phyloP scores from a whole-genome alignment of 1,140 invertebrate genomes.

The Procambarus clarkii region DNA sequence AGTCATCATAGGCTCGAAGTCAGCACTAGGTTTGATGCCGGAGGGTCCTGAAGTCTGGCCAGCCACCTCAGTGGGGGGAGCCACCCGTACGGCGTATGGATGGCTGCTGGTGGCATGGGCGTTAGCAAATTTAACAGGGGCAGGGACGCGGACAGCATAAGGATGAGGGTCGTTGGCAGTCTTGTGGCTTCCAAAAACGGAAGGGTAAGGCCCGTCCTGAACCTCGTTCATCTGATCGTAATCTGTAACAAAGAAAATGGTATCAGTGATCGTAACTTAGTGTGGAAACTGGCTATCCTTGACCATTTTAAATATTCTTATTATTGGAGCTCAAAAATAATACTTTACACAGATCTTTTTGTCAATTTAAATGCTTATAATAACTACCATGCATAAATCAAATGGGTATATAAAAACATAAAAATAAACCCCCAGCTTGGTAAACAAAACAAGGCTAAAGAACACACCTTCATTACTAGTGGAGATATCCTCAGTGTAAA shows the following conservation, averaged over 20 bases:
- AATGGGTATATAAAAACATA: too few relatives aligned
- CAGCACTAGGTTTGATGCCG: slow-evolving; percentile 50
- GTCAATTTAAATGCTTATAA: too few relatives aligned
- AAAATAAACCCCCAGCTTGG: too few relatives aligned
- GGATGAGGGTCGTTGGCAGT: slow-evolving; percentile 45
- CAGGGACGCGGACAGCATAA: slow-evolving; percentile 36
- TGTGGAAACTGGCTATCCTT: background rate
- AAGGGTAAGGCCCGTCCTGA: slow-evolving; percentile 9
- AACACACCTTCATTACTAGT: slow-evolving; percentile 19
- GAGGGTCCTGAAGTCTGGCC: background rate
- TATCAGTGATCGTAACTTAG: background rate
- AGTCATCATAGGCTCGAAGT: slow-evolving; percentile 56
- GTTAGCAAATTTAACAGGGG: slow-evolving; percentile 9
- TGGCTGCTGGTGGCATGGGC: background rate
- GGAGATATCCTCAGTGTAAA: slow-evolving; percentile 15
- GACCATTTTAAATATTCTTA: too few relatives aligned
- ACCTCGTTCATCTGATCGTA: slow-evolving; percentile 47
- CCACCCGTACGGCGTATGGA: background rate
- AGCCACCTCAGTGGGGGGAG: background rate
- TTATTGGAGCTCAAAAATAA: too few relatives aligned
- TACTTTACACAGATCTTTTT: too few relatives aligned
- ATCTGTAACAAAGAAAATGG: slow-evolving; percentile 13
- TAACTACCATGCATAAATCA: too few relatives aligned
- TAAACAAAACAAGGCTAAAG: too few relatives aligned
- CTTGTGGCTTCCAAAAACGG: background rate